These are phyloP conservation scores for Lamellibrachia satsuma DNA, from an alignment of 2,888 invertebrate genomes.

Conservation along the genomic window DNA sequence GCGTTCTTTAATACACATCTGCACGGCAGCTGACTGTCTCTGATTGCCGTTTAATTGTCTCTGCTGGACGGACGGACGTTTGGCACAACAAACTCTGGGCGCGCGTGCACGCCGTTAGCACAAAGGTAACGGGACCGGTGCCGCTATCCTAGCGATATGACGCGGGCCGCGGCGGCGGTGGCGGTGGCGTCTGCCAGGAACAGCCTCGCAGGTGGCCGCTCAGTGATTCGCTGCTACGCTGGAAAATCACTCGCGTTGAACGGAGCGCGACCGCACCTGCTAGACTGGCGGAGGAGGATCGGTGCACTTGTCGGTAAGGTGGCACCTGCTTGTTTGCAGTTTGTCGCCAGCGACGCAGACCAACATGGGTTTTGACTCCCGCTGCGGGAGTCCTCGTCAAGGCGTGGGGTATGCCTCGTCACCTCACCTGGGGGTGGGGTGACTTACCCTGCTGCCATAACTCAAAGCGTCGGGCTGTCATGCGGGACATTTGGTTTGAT, in stretches of 20 bases:
- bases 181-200: not conserved
- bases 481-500: not conserved
- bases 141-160: not conserved
- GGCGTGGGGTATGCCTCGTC: not conserved
- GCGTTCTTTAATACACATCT: slow-evolving; percentile 17
- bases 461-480: not conserved
- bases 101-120: not conserved
- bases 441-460: not conserved
- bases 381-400: not conserved
- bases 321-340: not conserved
- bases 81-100: not conserved
- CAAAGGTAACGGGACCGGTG: not conserved
- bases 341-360: not conserved
- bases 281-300: no score
- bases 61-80: not conserved
- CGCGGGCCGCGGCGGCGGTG: not conserved
- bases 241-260: slow-evolving; percentile 2
- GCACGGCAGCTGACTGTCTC: not conserved
- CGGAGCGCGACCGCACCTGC: slow-evolving; percentile 4
- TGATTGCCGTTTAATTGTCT: slow-evolving; percentile 13
- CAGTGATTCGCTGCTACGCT: not conserved
- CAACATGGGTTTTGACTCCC: slow-evolving; percentile 11
- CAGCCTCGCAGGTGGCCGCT: not conserved
- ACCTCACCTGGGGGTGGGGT: slow-evolving; percentile 12
- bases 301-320: not conserved